Base-by-base conservation (phyloP, 53 echinoderm and acorn worm genomes). In the Hippasteria phrygiana region DNA sequence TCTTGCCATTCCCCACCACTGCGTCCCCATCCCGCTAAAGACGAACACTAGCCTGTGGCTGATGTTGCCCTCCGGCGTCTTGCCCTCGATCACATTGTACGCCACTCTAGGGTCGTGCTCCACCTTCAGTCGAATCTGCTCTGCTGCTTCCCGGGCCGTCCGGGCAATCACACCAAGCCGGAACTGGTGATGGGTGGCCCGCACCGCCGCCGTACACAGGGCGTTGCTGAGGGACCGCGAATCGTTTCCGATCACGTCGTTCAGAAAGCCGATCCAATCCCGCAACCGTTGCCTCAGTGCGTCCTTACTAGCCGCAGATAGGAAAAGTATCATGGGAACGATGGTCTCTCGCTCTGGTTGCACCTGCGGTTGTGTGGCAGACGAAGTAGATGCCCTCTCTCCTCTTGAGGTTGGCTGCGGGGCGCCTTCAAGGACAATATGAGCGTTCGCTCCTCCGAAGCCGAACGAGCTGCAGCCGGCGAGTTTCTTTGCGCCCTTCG, bases 1-100 rank as follows among this genome's bases (percentile, higher is more conserved):
- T 71, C 96, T 91, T 29, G 99, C 96, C 96, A 99, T 99, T 9
- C 96, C 99, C 99, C 99, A 99, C 99, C 99, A 99, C 86, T 98
- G 99, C 1, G 96, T 89, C 45, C 99, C 99, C 96, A 99, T 99
- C 5, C 99, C 96, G 65, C 94, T 81, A 90, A 99, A 99, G 40
- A 96, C 93, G 47, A 99, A 99, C 51, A 96, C 99, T 54, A 99
- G 78, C 40, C 93, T 90, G 66, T 96, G 93, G 31, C 80, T 79
- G 42, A 32, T 88, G 88, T 89, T 84, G 17, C 93, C 90, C 7
- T 90, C 96, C 0, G 92, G 91, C 14, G 94, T 88, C 73, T 93
- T 95, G 4, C 97, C 97, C 76, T 97, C 97, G 24, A 93, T 90
- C 51, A 95, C 95, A 33, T 95, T 95, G 75, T 93, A 93, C 1